Evolutionary conservation across 1,140 invertebrate species (phyloP).

Genomic region (Dufourea novaeangliae): DNA sequence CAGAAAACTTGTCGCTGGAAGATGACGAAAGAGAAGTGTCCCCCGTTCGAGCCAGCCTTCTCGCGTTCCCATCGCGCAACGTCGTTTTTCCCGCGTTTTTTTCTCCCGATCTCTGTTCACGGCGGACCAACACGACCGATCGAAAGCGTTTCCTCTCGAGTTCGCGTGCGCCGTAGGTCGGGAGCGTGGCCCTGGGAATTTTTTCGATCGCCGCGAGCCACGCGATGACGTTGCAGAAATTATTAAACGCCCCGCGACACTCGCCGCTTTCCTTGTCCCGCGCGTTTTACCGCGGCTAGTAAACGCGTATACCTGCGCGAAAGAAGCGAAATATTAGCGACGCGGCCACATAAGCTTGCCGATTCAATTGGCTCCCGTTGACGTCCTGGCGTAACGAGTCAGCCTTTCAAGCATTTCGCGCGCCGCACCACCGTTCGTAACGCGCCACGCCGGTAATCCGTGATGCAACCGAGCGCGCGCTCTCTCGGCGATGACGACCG

Average conservation of each 20-base stretch:
- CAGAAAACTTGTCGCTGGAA: background rate
- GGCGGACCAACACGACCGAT: background rate
- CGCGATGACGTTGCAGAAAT: slow-evolving; percentile 3
- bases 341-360: background rate
- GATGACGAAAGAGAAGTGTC: background rate
- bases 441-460: slow-evolving; percentile 1
- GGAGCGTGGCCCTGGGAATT: slow-evolving; percentile 33
- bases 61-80: background rate
- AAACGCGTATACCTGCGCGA: background rate
- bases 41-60: too few relatives aligned
- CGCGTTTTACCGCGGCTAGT: slow-evolving; percentile 22
- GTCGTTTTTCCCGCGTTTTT: background rate
- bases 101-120: background rate
- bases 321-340: background rate
- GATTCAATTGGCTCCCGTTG: slow-evolving; percentile 4
- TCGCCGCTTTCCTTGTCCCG: background rate
- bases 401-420: background rate
- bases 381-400: background rate
- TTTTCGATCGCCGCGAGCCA: background rate
- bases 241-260: background rate
- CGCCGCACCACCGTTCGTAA: background rate
- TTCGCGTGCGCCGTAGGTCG: slow-evolving; percentile 1
- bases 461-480: slow-evolving; percentile 23
- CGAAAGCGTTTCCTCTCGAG: background rate
- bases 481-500: background rate